These are phyloP conservation scores for Bambusicola thoracicus DNA, from an alignment of 2,113 vertebrate genomes.

Conservation along the genomic window DNA sequence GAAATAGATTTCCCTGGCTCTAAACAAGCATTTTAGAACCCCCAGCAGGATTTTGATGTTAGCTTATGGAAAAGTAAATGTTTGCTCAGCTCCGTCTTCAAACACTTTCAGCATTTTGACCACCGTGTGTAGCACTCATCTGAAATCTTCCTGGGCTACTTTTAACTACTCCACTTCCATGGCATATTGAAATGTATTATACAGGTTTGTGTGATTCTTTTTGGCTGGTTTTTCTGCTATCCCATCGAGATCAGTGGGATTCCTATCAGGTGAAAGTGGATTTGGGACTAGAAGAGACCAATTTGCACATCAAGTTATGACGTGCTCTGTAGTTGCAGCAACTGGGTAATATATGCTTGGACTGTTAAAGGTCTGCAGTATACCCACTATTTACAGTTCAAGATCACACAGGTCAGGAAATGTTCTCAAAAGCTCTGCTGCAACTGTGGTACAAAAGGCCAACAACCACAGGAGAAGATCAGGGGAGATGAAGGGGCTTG, in stretches of 20 bases:
- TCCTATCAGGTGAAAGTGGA: background rate
- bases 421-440: background rate
- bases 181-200: background rate
- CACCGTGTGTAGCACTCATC: background rate
- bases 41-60: background rate
- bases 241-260: background rate
- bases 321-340: rapidly evolving
- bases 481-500: rapidly evolving
- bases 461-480: background rate
- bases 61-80: background rate
- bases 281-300: background rate
- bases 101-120: conserved; percentile 31
- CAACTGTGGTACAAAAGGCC: background rate
- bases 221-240: rapidly evolving
- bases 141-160: background rate
- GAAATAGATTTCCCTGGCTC: background rate
- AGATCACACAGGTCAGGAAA: background rate
- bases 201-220: background rate
- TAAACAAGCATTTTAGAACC: background rate
- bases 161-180: background rate
- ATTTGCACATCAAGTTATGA: rapidly evolving
- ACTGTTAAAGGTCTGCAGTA: rapidly evolving
- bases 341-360: background rate
- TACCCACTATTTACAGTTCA: background rate
- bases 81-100: conserved; percentile 36